Evolutionary conservation across 2,113 vertebrate genomes (phyloP).

Genomic region (Melanostigma gelatinosum): DNA sequence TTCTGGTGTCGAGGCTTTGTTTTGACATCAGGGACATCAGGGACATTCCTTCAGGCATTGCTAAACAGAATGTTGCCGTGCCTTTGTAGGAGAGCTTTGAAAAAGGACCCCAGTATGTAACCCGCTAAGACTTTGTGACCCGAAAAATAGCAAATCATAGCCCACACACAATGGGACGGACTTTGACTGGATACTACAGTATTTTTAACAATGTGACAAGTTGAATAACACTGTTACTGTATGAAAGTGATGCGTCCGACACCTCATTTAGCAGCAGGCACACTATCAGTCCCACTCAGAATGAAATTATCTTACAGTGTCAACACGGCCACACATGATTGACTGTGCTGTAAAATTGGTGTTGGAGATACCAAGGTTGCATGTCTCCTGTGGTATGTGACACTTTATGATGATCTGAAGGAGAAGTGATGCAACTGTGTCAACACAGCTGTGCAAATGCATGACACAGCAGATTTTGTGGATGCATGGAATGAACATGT

Average conservation of each 20-base stretch:
- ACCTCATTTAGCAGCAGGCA: conserved; percentile 27
- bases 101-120: conserved; percentile 25
- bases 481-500: conserved; percentile 8
- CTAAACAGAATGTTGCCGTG: conserved; percentile 25
- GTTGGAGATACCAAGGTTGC: conserved; percentile 51
- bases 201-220: conserved; percentile 9
- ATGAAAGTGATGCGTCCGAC: not conserved
- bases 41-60: conserved; percentile 60
- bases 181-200: not conserved
- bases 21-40: conserved; percentile 66
- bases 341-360: conserved; percentile 55
- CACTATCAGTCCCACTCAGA: conserved; percentile 16
- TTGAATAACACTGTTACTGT: conserved; percentile 1
- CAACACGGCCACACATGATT: conserved; percentile 35
- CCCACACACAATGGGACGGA: conserved; percentile 36
- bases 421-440: conserved; percentile 33
- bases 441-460: conserved; percentile 17
- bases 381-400: conserved; percentile 29
- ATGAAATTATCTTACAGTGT: conserved; percentile 20
- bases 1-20: conserved; percentile 63
- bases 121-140: conserved; percentile 37
- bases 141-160: conserved; percentile 19
- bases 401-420: conserved; percentile 8
- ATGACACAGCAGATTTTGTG: conserved; percentile 17
- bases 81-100: conserved; percentile 22